Percentiles rank a stretch among this genome's conserved stretches.
Evolutionary conservation across 2,888 invertebrate genomes (phyloP).

Genomic region (Conistra vaccinii): DNA sequence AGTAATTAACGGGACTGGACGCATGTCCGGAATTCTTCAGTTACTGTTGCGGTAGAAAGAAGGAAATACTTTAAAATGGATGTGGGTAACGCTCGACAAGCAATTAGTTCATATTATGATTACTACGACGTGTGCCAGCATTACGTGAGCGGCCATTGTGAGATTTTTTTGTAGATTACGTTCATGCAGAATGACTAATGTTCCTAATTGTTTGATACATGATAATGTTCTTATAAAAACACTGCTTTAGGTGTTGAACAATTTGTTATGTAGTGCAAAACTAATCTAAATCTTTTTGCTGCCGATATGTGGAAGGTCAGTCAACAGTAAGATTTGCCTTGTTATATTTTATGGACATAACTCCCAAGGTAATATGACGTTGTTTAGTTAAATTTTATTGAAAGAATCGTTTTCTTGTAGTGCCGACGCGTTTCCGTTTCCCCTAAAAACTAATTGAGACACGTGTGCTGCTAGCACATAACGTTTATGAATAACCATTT

Average conservation of each 20-base stretch:
- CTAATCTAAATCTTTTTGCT: slow-evolving; percentile 7
- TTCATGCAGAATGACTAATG: slow-evolving; percentile 49
- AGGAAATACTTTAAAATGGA: slow-evolving; percentile 62
- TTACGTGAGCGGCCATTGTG: slow-evolving; percentile 61
- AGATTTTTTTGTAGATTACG: slow-evolving; percentile 58
- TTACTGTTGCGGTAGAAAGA: slow-evolving; percentile 50
- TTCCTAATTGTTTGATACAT: slow-evolving; percentile 35
- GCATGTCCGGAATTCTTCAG: slow-evolving; percentile 56
- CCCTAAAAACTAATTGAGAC: slow-evolving; percentile 47
- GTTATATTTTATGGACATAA: slow-evolving; percentile 32
- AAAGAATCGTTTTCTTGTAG: slow-evolving; percentile 26
- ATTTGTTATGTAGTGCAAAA: slow-evolving; percentile 17
- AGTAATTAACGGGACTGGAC: slow-evolving; percentile 47
- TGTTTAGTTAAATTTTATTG: slow-evolving; percentile 16
- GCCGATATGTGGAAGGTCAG: slow-evolving; percentile 35
- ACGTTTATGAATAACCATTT: slow-evolving; percentile 39
- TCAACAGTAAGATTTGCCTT: slow-evolving; percentile 26
- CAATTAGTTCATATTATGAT: slow-evolving; percentile 59
- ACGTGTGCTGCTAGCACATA: slow-evolving; percentile 36
- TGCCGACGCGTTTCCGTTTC: slow-evolving; percentile 56
- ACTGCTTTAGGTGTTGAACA: neutral
- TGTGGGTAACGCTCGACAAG: slow-evolving; percentile 52
- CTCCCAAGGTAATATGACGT: slow-evolving; percentile 44
- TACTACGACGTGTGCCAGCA: slow-evolving; percentile 29
- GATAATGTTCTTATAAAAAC: slow-evolving; percentile 30